Evolutionary conservation across 2,797 vertebrate species (phyloP).

Genomic region (Urophycis tenuis): DNA sequence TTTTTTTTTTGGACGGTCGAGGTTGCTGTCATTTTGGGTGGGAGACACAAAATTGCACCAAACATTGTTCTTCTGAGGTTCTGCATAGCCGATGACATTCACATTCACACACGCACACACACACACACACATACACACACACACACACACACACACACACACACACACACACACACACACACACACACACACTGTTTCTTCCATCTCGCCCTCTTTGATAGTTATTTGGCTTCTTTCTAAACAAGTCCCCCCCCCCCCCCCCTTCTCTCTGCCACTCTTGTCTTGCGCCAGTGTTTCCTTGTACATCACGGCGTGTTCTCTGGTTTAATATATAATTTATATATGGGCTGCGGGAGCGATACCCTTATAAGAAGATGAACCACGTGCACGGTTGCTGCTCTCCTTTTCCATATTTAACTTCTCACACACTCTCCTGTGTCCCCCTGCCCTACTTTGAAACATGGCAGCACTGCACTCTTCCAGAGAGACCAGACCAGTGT

Average conservation of each 20-base stretch:
- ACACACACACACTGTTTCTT: neutral
- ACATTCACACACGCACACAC: neutral
- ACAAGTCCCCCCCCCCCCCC: slow-evolving; percentile 4
- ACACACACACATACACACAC: neutral
- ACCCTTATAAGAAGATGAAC: slow-evolving; percentile 11
- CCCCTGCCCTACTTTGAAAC: slow-evolving; percentile 52
- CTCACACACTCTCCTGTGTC: slow-evolving; percentile 40
- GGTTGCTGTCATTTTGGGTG: neutral
- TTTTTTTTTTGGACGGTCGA: neutral
- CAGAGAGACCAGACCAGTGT: neutral
- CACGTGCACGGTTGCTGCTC: slow-evolving; percentile 33
- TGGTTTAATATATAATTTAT: neutral
- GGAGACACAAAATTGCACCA: neutral
- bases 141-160: neutral
- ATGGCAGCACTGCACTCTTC: neutral
- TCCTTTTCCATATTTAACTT: slow-evolving; percentile 49
- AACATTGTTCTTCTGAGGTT: neutral
- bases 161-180: no score
- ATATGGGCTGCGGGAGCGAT: slow-evolving; percentile 8
- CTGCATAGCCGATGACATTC: neutral
- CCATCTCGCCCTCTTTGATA: slow-evolving; percentile 5
- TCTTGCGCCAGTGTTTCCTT: neutral
- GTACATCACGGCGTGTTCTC: slow-evolving; percentile 10
- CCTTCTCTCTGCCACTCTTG: slow-evolving; percentile 5
- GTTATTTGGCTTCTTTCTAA: slow-evolving; percentile 30